Evolutionary conservation across 2,888 invertebrate species (phyloP), one percentile per base, ranked within the genome.

Genomic region (Deilephila porcellus): DNA sequence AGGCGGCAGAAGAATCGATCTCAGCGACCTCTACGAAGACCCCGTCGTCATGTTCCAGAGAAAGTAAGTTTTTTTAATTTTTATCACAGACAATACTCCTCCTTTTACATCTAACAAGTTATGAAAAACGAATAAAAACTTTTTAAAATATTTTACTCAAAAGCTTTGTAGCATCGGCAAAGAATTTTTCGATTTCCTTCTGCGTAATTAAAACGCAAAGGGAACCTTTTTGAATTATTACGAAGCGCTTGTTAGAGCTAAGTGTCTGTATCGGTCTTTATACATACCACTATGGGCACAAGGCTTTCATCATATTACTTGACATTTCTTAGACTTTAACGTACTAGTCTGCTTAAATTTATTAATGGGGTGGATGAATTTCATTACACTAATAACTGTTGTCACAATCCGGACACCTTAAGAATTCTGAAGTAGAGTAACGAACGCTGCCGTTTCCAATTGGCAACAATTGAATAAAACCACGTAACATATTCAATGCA

Each of bases 1-100:
- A 63, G 98, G 97, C 81, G 98, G 99, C 60, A 96, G 96, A 79
- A 95, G 96, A 37, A 95, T 99, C 34, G 98, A 98, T 85, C 95
- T 98, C 93, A 96, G 95, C 60, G 99, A 99, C 87, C 93, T 99
- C 64, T 96, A 96, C 72, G 95, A 95, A 53, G 99, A 99, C 93
- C 97, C 97, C 19, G 96, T 99, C 1, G 97, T 98, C 5, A 96
- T 96, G 90, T 98, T 98, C 91, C 99, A 99, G 89, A 96, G 95
- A 89, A 97, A 96, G 98, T 98, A 87, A 94, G 95, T 85, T 60
- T 60, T 25, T 60, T 14, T 62, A 62, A 29, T 62, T 62, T 62
- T 32, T 25, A 62, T 62, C 29, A 2, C 62, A 32, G 29, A 62
- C 29, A 32, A 25, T 56, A n/a, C n/a, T 56, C 62, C 6, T 62